Conservation (phyloP, 2,888 invertebrate species). For the Mythimna ferrago region DNA sequence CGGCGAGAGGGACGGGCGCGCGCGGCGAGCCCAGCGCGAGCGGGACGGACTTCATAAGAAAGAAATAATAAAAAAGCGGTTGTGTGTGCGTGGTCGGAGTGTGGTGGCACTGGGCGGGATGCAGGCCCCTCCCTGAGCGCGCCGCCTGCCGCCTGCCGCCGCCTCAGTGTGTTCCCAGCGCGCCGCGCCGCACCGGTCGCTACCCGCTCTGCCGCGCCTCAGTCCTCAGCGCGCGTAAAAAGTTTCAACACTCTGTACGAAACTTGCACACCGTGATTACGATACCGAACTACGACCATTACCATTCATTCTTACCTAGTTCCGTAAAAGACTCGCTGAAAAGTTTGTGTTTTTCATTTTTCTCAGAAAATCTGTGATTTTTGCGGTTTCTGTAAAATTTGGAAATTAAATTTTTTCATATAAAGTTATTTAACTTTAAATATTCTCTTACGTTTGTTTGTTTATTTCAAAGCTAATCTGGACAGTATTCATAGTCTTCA, state of each 20-base stretch:
- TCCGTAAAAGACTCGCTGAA: constrained; percentile 51
- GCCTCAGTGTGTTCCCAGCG: constrained; percentile 87
- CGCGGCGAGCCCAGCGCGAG: constrained; percentile 77
- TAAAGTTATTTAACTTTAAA: constrained; percentile 26
- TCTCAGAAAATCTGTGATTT: constrained; percentile 64
- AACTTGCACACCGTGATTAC: constrained; percentile 81
- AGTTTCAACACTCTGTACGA: constrained; percentile 83
- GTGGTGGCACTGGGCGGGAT: constrained; percentile 89
- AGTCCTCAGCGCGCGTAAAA: constrained; percentile 84
- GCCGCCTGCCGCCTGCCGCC: constrained; percentile 82
- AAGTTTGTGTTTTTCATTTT: constrained; percentile 68
- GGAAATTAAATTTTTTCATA: constrained; percentile 20
- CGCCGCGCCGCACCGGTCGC: constrained; percentile 86
- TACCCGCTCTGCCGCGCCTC: constrained; percentile 75
- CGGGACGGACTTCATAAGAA: constrained; percentile 86
- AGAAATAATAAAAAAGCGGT: constrained; percentile 90
- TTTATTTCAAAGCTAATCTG: constrained; percentile 24
- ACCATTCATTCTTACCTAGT: constrained; percentile 54
- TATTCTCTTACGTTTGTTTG: constrained; percentile 16
- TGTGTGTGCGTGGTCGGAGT: constrained; percentile 89
- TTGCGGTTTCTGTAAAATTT: constrained; percentile 50
- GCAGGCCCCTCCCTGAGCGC: constrained; percentile 89
- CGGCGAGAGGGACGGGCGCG: constrained; percentile 80
- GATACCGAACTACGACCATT: constrained; percentile 63
- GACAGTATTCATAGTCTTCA: constrained; percentile 25